These are phyloP conservation scores for Wiebesia pumilae DNA, from an alignment of 1,140 invertebrate species.

Conservation along the genomic window DNA sequence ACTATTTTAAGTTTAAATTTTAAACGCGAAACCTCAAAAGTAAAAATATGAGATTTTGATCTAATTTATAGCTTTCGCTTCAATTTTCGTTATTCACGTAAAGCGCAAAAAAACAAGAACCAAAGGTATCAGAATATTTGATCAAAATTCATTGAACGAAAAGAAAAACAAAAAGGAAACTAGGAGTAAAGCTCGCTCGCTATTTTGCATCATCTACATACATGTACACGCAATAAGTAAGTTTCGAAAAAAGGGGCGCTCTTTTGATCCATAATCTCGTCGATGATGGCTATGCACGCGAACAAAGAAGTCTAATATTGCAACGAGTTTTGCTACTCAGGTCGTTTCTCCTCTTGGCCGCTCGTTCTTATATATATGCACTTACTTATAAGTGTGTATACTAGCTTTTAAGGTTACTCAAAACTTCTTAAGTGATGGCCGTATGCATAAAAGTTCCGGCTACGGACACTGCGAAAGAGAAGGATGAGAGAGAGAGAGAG, in stretches of 20 bases:
- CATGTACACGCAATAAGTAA: conserved; percentile 35
- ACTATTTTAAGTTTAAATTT: too few species aligned
- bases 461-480: neutral
- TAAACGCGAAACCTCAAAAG: neutral
- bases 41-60: neutral
- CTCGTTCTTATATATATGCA: neutral
- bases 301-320: conserved; percentile 46
- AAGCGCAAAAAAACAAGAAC: neutral
- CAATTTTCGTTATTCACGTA: neutral
- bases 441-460: neutral
- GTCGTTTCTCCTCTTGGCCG: neutral
- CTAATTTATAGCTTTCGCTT: neutral
- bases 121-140: neutral
- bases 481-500: too few species aligned
- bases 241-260: conserved; percentile 13
- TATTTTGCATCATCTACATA: neutral
- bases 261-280: conserved; percentile 45
- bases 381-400: neutral
- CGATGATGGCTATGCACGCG: conserved; percentile 35
- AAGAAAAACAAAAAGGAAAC: neutral
- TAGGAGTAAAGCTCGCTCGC: neutral
- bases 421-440: conserved; percentile 25
- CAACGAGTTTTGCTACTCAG: neutral
- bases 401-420: neutral
- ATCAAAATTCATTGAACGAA: conserved; percentile 8